Evolutionary conservation across 2,797 vertebrate species (phyloP).

Genomic region (Notolepis coatsorum): DNA sequence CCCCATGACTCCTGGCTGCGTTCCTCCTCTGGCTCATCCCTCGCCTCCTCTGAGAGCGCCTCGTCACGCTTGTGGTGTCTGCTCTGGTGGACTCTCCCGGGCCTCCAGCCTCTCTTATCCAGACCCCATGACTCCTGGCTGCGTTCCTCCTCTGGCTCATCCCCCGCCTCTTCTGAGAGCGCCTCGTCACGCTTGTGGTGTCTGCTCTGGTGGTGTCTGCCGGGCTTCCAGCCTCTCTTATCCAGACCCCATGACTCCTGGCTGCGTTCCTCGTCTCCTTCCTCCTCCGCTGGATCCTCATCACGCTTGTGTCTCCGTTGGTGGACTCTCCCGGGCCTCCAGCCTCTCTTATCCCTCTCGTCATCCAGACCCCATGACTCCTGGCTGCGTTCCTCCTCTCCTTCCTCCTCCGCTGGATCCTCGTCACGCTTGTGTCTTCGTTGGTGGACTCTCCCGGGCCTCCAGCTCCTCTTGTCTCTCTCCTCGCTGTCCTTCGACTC

Average conservation of each 20-base stretch:
- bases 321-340: neutral
- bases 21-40: conserved; percentile 36
- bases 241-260: conserved; percentile 43
- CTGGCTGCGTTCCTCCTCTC: too few species aligned
- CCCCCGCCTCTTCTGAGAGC: conserved; percentile 25
- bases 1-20: conserved; percentile 45
- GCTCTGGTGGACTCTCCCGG: conserved; percentile 53
- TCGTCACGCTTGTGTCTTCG: conserved; percentile 19
- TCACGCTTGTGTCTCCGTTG: conserved; percentile 5
- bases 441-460: conserved; percentile 54
- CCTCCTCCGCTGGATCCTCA: conserved; percentile 30
- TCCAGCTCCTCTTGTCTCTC: too few species aligned
- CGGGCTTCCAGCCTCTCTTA: conserved; percentile 38
- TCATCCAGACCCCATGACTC: neutral
- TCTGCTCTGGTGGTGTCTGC: conserved; percentile 59
- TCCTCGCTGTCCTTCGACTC: conserved; percentile 29
- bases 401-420: too few species aligned
- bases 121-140: too few species aligned
- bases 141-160: too few species aligned
- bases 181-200: conserved; percentile 45
- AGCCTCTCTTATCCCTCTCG: neutral
- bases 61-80: conserved; percentile 54
- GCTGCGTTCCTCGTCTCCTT: conserved; percentile 36
- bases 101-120: too few species aligned
- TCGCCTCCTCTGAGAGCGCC: conserved; percentile 36